These are phyloP conservation scores for Pogonomyrmex barbatus DNA, from an alignment of 1,140 invertebrate genomes.

Conservation along the genomic window DNA sequence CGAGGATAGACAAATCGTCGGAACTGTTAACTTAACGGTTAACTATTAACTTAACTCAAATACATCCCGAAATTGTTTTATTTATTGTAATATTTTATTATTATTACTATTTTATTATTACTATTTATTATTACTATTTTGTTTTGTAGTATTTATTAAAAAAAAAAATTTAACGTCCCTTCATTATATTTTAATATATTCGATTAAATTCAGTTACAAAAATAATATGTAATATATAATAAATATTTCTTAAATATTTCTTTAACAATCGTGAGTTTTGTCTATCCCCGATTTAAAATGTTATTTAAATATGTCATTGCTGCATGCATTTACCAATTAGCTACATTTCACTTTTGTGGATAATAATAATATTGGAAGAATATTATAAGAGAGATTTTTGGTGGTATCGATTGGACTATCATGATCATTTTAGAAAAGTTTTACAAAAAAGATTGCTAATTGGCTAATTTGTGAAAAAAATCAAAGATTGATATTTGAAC, in stretches of 20 bases:
- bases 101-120: constrained; percentile 1
- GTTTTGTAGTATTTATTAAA: not conserved
- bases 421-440: not conserved
- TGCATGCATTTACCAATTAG: constrained; percentile 48
- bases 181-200: not conserved
- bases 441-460: not conserved
- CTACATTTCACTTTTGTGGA: constrained; percentile 27
- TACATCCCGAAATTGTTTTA: not conserved
- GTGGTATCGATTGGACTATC: not conserved
- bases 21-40: not conserved
- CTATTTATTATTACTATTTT: not conserved
- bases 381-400: not conserved
- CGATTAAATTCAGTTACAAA: constrained; percentile 9
- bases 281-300: constrained; percentile 22
- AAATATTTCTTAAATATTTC: not conserved
- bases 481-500: not conserved
- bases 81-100: not conserved
- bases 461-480: constrained; percentile 4
- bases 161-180: not conserved
- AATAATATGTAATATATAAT: not conserved
- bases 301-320: constrained; percentile 9
- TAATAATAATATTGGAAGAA: constrained; percentile 20
- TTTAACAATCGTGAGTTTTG: not conserved
- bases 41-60: not conserved
- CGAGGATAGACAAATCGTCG: not conserved